These are phyloP conservation scores for Panurus biarmicus DNA, from an alignment of 2,113 vertebrate species.

Conservation along the genomic window DNA sequence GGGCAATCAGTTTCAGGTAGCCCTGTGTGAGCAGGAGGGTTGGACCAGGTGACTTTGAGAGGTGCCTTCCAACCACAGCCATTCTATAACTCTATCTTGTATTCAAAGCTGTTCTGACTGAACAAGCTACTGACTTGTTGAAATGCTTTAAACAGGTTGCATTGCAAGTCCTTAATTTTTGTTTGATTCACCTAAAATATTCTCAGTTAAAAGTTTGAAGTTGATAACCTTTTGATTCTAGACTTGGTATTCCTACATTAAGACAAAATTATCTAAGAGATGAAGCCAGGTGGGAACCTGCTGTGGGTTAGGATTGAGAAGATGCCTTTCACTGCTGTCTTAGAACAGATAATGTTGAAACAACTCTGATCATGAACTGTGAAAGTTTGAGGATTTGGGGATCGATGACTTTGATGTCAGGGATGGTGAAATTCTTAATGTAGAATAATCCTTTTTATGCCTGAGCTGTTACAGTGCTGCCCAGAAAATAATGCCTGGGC, in stretches of 20 bases:
- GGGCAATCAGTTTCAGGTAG: neutral
- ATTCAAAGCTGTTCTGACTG: neutral
- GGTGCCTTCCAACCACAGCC: neutral
- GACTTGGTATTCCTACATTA: neutral
- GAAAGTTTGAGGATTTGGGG: neutral
- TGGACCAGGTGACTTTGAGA: neutral
- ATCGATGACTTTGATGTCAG: neutral
- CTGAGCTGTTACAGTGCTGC: neutral
- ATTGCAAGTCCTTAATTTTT: neutral
- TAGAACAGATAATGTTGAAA: neutral
- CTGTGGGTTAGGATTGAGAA: neutral
- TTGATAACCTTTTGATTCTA: neutral
- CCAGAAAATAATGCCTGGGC: neutral
- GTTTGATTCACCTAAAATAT: neutral
- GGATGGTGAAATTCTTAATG: neutral
- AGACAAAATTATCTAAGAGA: neutral
- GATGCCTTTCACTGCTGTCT: neutral
- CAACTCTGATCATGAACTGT: neutral
- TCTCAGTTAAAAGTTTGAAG: neutral
- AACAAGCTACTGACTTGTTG: neutral
- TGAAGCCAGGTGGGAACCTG: neutral
- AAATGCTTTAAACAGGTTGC: neutral
- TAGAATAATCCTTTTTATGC: neutral
- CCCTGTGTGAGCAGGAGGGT: neutral
- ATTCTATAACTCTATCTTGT: accelerated